These are phyloP conservation scores for Alectoris magna DNA, from an alignment of 2,797 vertebrate species.

Conservation along the genomic window DNA sequence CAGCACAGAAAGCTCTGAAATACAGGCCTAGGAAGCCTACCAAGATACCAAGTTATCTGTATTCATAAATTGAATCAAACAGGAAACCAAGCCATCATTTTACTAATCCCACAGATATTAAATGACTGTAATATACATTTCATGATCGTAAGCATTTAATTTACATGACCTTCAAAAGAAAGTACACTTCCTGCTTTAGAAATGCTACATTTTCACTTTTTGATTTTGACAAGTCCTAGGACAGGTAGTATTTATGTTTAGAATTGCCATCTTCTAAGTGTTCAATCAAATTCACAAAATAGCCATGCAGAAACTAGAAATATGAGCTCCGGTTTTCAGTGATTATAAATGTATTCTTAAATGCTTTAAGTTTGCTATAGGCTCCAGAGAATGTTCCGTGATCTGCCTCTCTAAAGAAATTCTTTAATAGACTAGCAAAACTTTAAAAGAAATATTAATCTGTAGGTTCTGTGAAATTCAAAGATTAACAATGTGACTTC, in stretches of 20 bases:
- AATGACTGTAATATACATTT: not conserved
- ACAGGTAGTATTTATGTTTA: not conserved
- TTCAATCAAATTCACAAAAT: not conserved
- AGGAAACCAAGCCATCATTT: not conserved
- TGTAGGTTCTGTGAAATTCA: not conserved
- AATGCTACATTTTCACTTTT: not conserved
- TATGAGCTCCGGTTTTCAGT: not conserved
- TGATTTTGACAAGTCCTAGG: not conserved
- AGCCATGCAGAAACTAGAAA: not conserved
- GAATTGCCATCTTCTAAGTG: not conserved
- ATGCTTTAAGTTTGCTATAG: not conserved
- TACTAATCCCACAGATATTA: not conserved
- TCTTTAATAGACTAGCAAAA: not conserved
- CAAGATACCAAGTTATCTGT: not conserved
- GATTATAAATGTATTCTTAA: not conserved
- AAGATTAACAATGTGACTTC: slow-evolving; percentile 10
- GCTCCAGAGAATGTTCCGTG: not conserved
- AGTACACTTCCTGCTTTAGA: not conserved
- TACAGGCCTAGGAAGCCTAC: not conserved
- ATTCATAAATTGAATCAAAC: not conserved
- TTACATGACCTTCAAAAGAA: slow-evolving; percentile 10
- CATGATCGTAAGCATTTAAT: not conserved
- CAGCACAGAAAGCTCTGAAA: not conserved
- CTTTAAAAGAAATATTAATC: not conserved
- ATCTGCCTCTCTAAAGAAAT: not conserved